Conservation (phyloP, 2,888 invertebrate species). For the Bhutanitis thaidina region DNA sequence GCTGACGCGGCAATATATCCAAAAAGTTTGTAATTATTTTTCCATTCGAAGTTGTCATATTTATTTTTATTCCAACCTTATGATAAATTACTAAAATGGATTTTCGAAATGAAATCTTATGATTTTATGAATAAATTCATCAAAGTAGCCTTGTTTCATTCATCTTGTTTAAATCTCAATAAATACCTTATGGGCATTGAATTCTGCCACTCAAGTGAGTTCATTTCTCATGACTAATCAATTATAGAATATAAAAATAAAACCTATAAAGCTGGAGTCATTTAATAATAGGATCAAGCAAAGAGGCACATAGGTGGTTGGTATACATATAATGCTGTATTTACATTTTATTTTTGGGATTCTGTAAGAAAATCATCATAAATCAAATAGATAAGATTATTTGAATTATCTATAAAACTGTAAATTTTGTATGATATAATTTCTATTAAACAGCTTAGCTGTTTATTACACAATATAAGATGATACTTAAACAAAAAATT, state of each 20-base stretch:
- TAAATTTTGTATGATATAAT: no score
- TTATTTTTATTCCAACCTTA: neutral
- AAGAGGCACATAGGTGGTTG: conserved; percentile 35
- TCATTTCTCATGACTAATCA: conserved; percentile 21
- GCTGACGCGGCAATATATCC: neutral
- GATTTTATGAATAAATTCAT: conserved; percentile 18
- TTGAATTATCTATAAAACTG: no score
- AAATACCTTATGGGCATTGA: conserved; percentile 14
- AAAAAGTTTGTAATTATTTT: neutral
- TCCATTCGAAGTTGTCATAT: neutral
- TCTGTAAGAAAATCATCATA: no score
- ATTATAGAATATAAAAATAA: conserved; percentile 24
- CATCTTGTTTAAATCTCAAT: conserved; percentile 10
- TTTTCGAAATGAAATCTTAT: conserved; percentile 6
- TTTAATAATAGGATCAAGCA: conserved; percentile 35
- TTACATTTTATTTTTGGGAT: neutral
- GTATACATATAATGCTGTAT: conserved; percentile 26
- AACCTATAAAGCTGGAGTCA: conserved; percentile 33
- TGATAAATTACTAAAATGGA: conserved; percentile 4
- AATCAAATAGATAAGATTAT: no score
- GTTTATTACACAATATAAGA: no score
- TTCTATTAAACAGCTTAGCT: no score
- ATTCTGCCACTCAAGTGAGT: conserved; percentile 29
- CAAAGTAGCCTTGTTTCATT: conserved; percentile 10
- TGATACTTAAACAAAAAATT: no score